A percentile compares a stretch with the other conserved stretches of the same genome.
phyloP scores from a whole-genome alignment of 2,797 vertebrate species.

The Apogon talboti region DNA sequence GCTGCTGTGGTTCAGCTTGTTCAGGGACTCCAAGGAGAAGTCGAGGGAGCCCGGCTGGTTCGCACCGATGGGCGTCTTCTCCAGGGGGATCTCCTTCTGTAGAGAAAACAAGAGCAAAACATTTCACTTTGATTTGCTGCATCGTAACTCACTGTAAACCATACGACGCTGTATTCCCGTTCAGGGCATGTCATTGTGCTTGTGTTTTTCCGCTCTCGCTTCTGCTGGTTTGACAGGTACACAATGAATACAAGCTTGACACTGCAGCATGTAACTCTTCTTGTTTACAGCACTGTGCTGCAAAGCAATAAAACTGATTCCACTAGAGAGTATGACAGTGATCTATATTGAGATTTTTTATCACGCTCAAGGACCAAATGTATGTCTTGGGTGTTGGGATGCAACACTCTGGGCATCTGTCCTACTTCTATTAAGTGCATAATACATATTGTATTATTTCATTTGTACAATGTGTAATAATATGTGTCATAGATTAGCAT shows the following conservation, averaged over 20 bases:
- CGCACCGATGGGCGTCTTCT: constrained; percentile 78
- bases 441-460: constrained; percentile 6
- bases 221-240: constrained; percentile 1
- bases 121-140: background rate
- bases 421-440: constrained; percentile 12
- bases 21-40: constrained; percentile 88
- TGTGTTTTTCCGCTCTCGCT: background rate
- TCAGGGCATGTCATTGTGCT: background rate
- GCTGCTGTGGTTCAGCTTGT: constrained; percentile 83
- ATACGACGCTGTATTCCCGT: background rate
- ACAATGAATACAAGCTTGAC: background rate
- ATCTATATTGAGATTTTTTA: constrained; percentile 52
- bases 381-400: constrained; percentile 24
- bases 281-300: constrained; percentile 18
- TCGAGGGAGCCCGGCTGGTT: constrained; percentile 77
- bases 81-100: constrained; percentile 86
- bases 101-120: background rate
- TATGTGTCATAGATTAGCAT: constrained; percentile 33
- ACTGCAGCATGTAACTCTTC: constrained; percentile 13
- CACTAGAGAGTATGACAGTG: constrained; percentile 33
- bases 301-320: constrained; percentile 38
- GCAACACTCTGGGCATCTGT: constrained; percentile 9
- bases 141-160: background rate
- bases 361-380: constrained; percentile 48
- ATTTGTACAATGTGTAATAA: constrained; percentile 1